A percentile compares a stretch with the other conserved stretches of the same genome.
Conservation (phyloP, 2,888 invertebrate genomes). For the Pseudeuparius sepicola region DNA sequence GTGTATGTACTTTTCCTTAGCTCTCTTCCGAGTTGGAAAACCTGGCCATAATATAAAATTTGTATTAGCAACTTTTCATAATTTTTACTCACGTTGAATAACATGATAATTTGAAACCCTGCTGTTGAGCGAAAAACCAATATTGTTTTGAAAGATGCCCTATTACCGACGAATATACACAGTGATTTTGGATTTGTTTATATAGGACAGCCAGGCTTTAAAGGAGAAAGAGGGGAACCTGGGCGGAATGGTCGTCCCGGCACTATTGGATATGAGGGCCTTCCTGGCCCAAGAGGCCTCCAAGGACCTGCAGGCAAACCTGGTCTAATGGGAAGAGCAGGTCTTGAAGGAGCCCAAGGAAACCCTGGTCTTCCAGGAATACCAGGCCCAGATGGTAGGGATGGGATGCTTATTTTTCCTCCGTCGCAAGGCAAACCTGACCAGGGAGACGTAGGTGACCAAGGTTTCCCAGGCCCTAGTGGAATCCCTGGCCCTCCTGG, state of each 20-base stretch:
- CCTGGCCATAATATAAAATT: too few relatives aligned
- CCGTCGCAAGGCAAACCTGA: constrained; percentile 15
- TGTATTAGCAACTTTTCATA: too few relatives aligned
- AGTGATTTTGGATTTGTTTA: constrained; percentile 4
- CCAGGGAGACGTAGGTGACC: constrained; percentile 46
- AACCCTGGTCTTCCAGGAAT: constrained; percentile 37
- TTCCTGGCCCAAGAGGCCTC: constrained; percentile 43
- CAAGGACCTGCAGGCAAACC: constrained; percentile 41
- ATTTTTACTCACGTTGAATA: too few relatives aligned
- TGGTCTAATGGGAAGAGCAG: constrained; percentile 41
- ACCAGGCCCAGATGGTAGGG: constrained; percentile 34
- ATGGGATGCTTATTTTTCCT: constrained; percentile 27
- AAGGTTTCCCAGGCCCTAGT: constrained; percentile 41
- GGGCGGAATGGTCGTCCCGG: constrained; percentile 44
- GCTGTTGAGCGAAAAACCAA: too few relatives aligned
- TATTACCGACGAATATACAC: too few relatives aligned
- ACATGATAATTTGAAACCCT: too few relatives aligned
- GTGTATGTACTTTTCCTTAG: too few relatives aligned
- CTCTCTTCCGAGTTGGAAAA: too few relatives aligned
- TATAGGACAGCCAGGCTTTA: constrained; percentile 39
- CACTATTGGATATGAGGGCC: constrained; percentile 49
- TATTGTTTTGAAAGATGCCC: too few relatives aligned
- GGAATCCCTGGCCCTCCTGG: constrained; percentile 33
- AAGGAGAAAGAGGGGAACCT: constrained; percentile 43
- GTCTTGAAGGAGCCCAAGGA: constrained; percentile 36